Evolutionary conservation across 2,888 invertebrate species (phyloP).

Genomic region (Pheosia tremula): DNA sequence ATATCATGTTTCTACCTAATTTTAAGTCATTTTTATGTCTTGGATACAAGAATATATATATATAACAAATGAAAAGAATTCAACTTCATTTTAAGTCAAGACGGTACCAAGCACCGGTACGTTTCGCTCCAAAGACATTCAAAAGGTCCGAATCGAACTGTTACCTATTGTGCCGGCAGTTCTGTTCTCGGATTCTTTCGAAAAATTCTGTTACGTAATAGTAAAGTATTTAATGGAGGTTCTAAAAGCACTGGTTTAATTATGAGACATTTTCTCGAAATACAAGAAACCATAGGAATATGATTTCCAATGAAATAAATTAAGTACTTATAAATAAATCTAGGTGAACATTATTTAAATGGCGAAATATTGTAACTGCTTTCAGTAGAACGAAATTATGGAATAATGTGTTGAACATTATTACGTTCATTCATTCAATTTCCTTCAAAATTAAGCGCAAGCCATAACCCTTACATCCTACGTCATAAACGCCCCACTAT

Average conservation of each 20-base stretch:
- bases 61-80: slow-evolving; percentile 14
- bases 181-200: slow-evolving; percentile 62
- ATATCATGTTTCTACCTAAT: no score
- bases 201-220: slow-evolving; percentile 39
- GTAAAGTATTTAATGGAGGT: not conserved
- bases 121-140: slow-evolving; percentile 37
- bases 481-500: slow-evolving; percentile 1
- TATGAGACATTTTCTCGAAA: no score
- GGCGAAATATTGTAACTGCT: no score
- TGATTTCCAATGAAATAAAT: no score
- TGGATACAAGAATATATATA: not conserved
- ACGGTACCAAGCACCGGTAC: slow-evolving; percentile 33
- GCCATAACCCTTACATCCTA: slow-evolving; percentile 2
- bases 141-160: slow-evolving; percentile 68
- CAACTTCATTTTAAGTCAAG: slow-evolving; percentile 23
- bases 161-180: slow-evolving; percentile 57
- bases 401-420: no score
- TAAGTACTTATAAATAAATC: no score
- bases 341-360: no score
- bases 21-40: no score
- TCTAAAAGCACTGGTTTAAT: not conserved
- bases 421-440: not conserved
- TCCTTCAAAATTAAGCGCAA: not conserved
- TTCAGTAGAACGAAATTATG: no score
- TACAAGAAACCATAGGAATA: no score